phyloP scores from a whole-genome alignment of 2,888 invertebrate species.

The Caenorhabditis sinica region DNA sequence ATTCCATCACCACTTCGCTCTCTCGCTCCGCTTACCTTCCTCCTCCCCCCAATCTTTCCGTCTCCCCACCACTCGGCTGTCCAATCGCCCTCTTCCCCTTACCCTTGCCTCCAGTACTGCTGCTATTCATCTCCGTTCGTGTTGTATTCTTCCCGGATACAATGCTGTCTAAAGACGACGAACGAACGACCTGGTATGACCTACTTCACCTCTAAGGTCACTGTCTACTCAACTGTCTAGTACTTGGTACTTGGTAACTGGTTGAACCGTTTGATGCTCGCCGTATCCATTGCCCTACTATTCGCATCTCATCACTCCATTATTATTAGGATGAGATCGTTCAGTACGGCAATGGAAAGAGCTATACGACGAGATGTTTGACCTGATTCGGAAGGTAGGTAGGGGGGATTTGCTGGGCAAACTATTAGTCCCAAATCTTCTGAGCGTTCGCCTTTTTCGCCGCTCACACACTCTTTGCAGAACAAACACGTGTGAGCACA shows the following conservation, averaged over 20 bases:
- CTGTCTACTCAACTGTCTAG: slow-evolving; percentile 6
- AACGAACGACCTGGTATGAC: slow-evolving; percentile 29
- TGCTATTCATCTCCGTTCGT: slow-evolving; percentile 34
- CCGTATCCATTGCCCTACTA: slow-evolving; percentile 59
- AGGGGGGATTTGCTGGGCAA: slow-evolving; percentile 34
- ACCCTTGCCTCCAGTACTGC: slow-evolving; percentile 24
- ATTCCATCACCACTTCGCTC: slow-evolving; percentile 44
- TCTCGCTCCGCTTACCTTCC: slow-evolving; percentile 34
- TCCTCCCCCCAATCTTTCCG: slow-evolving; percentile 31
- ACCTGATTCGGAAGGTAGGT: slow-evolving; percentile 20
- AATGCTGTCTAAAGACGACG: slow-evolving; percentile 6
- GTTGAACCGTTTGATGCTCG: slow-evolving; percentile 23
- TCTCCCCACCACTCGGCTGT: slow-evolving; percentile 32
- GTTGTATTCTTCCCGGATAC: slow-evolving; percentile 26
- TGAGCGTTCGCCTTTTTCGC: slow-evolving; percentile 41
- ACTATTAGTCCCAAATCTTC: slow-evolving; percentile 37
- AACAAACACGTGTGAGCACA: slow-evolving; percentile 56
- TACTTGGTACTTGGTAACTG: background rate
- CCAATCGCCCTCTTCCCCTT: slow-evolving; percentile 5
- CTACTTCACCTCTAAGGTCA: slow-evolving; percentile 27
- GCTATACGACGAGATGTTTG: slow-evolving; percentile 20
- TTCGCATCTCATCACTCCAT: slow-evolving; percentile 58
- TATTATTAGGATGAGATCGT: slow-evolving; percentile 53
- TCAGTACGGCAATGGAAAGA: slow-evolving; percentile 64
- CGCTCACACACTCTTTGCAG: slow-evolving; percentile 53